Conservation (phyloP, 2,113 vertebrate species). For the Spizaetus ornatus region DNA sequence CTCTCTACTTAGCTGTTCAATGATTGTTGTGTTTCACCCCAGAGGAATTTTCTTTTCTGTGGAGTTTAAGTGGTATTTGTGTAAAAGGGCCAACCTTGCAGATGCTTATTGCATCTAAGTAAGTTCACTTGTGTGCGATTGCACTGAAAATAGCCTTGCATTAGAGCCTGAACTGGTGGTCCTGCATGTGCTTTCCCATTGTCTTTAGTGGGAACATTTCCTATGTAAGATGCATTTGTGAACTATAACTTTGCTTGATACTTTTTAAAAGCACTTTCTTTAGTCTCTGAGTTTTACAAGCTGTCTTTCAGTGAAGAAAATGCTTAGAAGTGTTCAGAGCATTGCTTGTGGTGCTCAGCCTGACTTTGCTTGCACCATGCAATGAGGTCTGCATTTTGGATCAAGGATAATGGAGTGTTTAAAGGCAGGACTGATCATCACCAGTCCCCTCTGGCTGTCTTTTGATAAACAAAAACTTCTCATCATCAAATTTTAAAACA, state of each 20-base stretch:
- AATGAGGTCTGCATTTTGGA: background rate
- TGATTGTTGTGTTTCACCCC: background rate
- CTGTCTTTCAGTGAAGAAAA: background rate
- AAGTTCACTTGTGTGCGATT: background rate
- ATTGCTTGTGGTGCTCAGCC: background rate
- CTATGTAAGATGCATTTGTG: background rate
- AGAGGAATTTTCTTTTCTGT: background rate
- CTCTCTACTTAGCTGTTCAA: background rate
- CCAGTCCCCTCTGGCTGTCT: background rate
- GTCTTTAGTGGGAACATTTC: background rate
- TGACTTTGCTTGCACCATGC: fast-evolving
- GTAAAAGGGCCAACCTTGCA: background rate
- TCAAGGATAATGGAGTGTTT: background rate
- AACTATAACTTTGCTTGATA: background rate
- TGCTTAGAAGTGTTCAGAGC: background rate
- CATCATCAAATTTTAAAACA: slow-evolving; percentile 13
- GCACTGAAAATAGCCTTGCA: background rate
- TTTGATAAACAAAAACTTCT: background rate
- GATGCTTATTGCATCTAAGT: background rate
- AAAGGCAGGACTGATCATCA: background rate
- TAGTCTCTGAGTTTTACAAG: background rate
- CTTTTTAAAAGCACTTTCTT: background rate
- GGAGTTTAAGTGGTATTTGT: background rate
- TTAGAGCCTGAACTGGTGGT: background rate
- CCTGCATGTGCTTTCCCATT: background rate